A percentile compares a stretch with the other conserved stretches of the same genome.
Conservation (phyloP, 2,888 invertebrate genomes). For the Phyto melanocephala region DNA sequence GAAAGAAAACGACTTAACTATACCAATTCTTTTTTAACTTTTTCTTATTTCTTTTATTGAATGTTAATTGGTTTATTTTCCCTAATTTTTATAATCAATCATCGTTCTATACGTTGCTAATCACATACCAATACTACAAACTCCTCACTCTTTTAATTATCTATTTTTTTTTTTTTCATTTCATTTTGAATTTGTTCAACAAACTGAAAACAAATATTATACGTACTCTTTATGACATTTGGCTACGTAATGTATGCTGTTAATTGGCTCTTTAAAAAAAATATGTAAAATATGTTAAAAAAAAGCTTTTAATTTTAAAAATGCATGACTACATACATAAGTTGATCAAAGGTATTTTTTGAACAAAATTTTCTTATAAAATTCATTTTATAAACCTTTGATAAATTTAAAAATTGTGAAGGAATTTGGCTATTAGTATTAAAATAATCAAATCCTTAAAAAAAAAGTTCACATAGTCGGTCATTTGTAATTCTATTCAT, state of each 20-base stretch:
- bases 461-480: too few relatives aligned
- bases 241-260: neutral
- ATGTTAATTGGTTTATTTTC: slow-evolving; percentile 22
- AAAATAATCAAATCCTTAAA: too few relatives aligned
- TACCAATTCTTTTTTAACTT: neutral
- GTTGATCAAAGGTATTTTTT: too few relatives aligned
- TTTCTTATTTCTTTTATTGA: neutral
- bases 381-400: too few relatives aligned
- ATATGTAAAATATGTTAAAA: slow-evolving; percentile 12
- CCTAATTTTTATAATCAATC: neutral
- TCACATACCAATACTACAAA: neutral
- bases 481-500: too few relatives aligned
- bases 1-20: neutral
- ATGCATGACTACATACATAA: neutral
- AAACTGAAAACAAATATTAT: too few relatives aligned
- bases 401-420: too few relatives aligned
- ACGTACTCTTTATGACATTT: slow-evolving; percentile 24
- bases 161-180: neutral
- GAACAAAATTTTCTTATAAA: neutral
- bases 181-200: too few relatives aligned
- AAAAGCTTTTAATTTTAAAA: neutral
- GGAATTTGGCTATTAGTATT: too few relatives aligned
- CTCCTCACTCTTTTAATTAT: slow-evolving; percentile 1
- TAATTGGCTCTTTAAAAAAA: neutral
- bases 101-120: neutral